A percentile compares a stretch with the other conserved stretches of the same genome.
Evolutionary conservation across 2,888 invertebrate species (phyloP).

Genomic region (Rhogogaster chlorosoma): DNA sequence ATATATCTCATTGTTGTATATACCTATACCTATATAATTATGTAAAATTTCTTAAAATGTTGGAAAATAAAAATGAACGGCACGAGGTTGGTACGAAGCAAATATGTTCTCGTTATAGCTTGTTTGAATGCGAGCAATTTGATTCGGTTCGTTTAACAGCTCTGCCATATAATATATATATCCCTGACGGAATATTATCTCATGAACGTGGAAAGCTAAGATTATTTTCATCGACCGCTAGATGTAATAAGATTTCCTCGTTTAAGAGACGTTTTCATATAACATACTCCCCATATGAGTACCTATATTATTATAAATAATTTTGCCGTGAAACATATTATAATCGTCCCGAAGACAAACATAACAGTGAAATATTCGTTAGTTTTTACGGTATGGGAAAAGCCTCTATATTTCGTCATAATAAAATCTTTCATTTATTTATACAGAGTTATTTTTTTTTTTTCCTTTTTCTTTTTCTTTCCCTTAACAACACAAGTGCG

Average conservation of each 20-base stretch:
- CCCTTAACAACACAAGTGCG: neutral
- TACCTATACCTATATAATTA: no score
- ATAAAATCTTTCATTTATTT: neutral
- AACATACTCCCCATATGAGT: neutral
- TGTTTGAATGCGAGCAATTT: neutral
- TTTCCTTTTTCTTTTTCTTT: no score
- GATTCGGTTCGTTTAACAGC: conserved; percentile 29
- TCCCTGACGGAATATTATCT: neutral
- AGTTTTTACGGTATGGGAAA: neutral
- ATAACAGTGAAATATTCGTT: neutral
- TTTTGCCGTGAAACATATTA: neutral
- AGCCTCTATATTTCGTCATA: neutral
- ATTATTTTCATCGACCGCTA: neutral
- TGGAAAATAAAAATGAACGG: neutral
- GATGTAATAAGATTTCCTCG: neutral
- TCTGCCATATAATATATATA: neutral
- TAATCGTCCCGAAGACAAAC: neutral
- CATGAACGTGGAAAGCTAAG: neutral
- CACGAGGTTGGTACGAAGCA: neutral
- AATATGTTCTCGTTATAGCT: conserved; percentile 24
- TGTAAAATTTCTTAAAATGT: neutral
- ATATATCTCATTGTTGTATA: neutral
- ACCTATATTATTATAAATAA: neutral
- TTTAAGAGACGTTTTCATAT: neutral
- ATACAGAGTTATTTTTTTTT: neutral